Conservation (phyloP, 2,888 invertebrate genomes). For the Lamellibrachia satsuma region DNA sequence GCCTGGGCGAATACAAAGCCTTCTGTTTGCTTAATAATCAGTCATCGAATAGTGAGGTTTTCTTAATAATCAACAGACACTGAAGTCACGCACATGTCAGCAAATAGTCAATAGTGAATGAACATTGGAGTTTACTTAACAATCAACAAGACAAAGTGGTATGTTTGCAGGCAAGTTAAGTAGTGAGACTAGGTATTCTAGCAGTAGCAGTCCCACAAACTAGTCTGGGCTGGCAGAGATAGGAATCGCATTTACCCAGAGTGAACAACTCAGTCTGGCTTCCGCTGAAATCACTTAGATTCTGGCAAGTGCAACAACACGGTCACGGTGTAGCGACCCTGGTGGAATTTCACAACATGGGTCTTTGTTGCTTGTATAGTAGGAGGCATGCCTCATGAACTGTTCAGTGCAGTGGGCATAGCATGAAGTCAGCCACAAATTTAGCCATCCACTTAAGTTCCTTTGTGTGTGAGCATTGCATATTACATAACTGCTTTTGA, state of each 20-base stretch:
- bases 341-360: background rate
- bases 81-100: background rate
- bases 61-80: slow-evolving; percentile 3
- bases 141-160: background rate
- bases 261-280: background rate
- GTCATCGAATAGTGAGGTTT: background rate
- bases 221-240: background rate
- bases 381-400: background rate
- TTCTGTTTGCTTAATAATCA: background rate
- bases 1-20: background rate
- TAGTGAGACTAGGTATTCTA: background rate
- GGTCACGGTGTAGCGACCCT: background rate
- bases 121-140: background rate
- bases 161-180: background rate
- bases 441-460: background rate
- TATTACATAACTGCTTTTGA: background rate
- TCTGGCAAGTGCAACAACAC: background rate
- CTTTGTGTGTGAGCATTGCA: background rate
- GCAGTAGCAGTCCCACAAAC: no score
- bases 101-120: background rate
- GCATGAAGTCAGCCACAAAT: background rate
- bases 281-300: background rate
- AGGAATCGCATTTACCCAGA: background rate
- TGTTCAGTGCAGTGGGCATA: background rate
- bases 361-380: background rate